phyloP scores from a whole-genome alignment of 1,140 invertebrate species.

The Drosophila saltans region DNA sequence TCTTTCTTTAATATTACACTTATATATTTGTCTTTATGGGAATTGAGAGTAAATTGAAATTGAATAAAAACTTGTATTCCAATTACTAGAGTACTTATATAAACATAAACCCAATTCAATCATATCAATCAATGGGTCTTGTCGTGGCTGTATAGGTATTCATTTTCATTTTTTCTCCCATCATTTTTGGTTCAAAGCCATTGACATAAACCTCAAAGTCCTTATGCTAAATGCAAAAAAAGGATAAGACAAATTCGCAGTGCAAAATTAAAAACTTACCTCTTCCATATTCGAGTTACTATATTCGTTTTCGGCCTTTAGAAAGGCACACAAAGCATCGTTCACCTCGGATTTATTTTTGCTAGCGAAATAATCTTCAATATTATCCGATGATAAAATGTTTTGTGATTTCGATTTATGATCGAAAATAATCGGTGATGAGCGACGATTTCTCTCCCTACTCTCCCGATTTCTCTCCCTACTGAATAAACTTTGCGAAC shows the following conservation, averaged over 20 bases:
- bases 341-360: constrained; percentile 50
- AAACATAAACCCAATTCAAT: not conserved
- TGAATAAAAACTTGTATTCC: too few relatives aligned
- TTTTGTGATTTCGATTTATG: not conserved
- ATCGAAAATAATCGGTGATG: too few relatives aligned
- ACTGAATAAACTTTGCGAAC: not conserved
- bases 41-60: too few relatives aligned
- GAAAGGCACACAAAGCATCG: constrained; percentile 36
- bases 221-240: not conserved
- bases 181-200: constrained; percentile 40
- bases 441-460: not conserved
- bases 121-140: constrained; percentile 7
- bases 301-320: constrained; percentile 41
- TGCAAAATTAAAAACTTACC: constrained; percentile 19
- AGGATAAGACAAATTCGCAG: not conserved
- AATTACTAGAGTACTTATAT: too few relatives aligned
- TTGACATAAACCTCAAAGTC: constrained; percentile 47
- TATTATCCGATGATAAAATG: not conserved
- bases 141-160: constrained; percentile 51
- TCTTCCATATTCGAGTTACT: not conserved
- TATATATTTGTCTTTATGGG: not conserved
- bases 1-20: not conserved
- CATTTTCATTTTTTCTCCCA: constrained; percentile 48
- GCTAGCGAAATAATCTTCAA: constrained; percentile 32
- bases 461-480: not conserved